These are phyloP conservation scores for Amaurobius ferox DNA, from an alignment of 2,888 invertebrate genomes.

Conservation along the genomic window DNA sequence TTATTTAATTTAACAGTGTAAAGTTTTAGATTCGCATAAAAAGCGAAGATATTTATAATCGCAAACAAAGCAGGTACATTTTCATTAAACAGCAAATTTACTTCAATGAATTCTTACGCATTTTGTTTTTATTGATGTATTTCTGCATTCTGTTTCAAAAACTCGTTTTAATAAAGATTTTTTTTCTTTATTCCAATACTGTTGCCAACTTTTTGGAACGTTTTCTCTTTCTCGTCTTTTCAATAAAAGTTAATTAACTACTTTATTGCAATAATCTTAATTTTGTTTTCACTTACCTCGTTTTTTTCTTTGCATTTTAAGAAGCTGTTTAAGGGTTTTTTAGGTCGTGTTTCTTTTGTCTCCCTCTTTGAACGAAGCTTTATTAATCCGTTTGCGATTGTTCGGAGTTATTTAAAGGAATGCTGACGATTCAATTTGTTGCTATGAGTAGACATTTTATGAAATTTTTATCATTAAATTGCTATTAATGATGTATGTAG, in stretches of 20 bases:
- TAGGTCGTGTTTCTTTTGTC: not conserved
- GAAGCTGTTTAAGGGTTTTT: not conserved
- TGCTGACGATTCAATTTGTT: not conserved
- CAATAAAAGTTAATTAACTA: slow-evolving; percentile 59
- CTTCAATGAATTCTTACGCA: no score
- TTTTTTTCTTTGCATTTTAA: slow-evolving; percentile 14
- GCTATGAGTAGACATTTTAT: not conserved
- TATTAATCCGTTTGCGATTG: not conserved
- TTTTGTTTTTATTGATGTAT: not conserved
- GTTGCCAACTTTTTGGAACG: not conserved
- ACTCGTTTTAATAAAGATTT: not conserved
- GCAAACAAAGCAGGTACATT: no score
- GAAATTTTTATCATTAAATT: not conserved
- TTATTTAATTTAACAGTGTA: no score
- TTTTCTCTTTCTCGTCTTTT: not conserved
- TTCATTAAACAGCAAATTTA: no score
- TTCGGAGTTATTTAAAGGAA: not conserved
- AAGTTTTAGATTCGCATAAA: no score
- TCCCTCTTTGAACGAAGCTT: not conserved
- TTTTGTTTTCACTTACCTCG: slow-evolving; percentile 28
- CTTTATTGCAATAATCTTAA: slow-evolving; percentile 30
- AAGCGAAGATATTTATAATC: no score
- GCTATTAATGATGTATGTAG: not conserved
- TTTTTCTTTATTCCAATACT: not conserved
- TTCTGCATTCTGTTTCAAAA: not conserved